A percentile compares a stretch with the other conserved stretches of the same genome.
Conservation (phyloP, 2,888 invertebrate genomes). For the Plusia festucae region DNA sequence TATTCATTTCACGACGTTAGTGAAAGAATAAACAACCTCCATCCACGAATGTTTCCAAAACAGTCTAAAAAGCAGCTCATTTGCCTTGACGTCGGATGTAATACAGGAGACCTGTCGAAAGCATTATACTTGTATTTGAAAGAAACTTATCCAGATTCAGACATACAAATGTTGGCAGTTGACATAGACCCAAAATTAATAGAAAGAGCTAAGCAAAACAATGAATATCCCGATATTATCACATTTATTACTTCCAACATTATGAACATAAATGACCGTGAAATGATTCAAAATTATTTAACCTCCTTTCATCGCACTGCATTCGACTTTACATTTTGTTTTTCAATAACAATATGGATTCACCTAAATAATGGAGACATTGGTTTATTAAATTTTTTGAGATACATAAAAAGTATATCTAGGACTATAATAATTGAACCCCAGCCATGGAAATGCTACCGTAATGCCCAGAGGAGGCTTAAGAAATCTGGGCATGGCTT, state of each 20-base stretch:
- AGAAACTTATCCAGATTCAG: conserved; percentile 72
- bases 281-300: conserved; percentile 85
- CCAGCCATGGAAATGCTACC: conserved; percentile 96
- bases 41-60: conserved; percentile 75
- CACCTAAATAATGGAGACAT: conserved; percentile 95
- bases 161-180: conserved; percentile 90
- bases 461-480: conserved; percentile 92
- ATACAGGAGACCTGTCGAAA: conserved; percentile 93
- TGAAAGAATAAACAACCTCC: conserved; percentile 91
- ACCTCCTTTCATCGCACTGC: conserved; percentile 70
- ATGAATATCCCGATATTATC: conserved; percentile 85
- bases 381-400: conserved; percentile 91
- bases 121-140: conserved; percentile 88
- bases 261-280: conserved; percentile 79
- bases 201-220: conserved; percentile 90
- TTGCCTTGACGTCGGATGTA: conserved; percentile 94
- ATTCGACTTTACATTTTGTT: conserved; percentile 93
- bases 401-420: conserved; percentile 86
- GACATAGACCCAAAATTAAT: conserved; percentile 94
- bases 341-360: conserved; percentile 97
- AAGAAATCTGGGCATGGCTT: conserved; percentile 91
- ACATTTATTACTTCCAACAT: conserved; percentile 90
- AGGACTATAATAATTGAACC: conserved; percentile 93
- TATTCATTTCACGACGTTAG: conserved; percentile 94
- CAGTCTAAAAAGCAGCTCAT: conserved; percentile 69